These are phyloP conservation scores for Lasiommata megera DNA, from an alignment of 2,888 invertebrate genomes.

Conservation along the genomic window DNA sequence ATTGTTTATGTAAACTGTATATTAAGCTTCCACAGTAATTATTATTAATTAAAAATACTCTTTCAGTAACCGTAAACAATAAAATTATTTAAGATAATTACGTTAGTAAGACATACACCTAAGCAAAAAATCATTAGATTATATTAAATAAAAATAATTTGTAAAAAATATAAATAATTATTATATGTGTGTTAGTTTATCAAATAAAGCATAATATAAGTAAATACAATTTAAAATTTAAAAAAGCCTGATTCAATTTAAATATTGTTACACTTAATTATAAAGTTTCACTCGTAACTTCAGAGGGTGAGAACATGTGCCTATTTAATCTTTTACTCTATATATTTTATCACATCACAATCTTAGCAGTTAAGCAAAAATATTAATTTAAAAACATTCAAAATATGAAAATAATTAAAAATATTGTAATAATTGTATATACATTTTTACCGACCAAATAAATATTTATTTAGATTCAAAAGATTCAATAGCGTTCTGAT, in stretches of 20 bases:
- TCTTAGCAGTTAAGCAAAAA: constrained; percentile 29
- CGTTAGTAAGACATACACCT: no score
- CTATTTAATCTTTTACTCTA: constrained; percentile 21
- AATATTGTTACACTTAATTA: no score
- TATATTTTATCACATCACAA: constrained; percentile 28
- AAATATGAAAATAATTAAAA: constrained; percentile 11
- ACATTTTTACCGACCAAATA: not conserved
- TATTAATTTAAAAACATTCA: constrained; percentile 3
- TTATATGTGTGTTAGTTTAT: no score
- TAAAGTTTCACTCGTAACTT: not conserved
- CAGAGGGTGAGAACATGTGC: not conserved
- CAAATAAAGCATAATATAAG: no score
- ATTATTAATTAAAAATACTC: not conserved
- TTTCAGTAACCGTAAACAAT: not conserved
- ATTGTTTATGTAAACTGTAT: not conserved
- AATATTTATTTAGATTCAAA: not conserved
- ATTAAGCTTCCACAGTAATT: not conserved
- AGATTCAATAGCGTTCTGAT: no score
- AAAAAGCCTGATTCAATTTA: no score
- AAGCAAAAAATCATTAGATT: no score
- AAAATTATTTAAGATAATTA: not conserved
- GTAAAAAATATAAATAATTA: no score
- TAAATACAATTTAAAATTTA: no score
- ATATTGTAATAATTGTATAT: constrained; percentile 2
- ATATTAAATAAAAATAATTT: no score